Conservation (phyloP, 2,888 invertebrate species). For the Dolomedes plantarius region DNA sequence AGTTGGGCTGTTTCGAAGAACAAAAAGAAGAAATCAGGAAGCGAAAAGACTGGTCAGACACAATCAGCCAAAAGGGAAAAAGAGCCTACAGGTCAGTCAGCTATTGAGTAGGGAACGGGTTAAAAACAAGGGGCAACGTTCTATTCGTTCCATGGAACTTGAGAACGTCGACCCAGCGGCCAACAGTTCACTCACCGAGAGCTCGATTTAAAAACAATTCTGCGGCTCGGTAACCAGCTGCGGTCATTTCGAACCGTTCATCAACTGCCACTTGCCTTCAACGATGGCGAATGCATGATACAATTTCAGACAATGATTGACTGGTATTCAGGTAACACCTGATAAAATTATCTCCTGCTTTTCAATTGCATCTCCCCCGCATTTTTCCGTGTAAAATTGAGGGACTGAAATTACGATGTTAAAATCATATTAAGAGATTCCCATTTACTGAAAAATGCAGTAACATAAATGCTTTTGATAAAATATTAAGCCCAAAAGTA, state of each 20-base stretch:
- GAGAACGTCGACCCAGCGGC: slow-evolving; percentile 1
- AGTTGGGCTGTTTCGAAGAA: neutral
- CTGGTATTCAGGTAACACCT: too few relatives aligned
- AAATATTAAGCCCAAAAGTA: too few relatives aligned
- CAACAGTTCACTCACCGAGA: slow-evolving; percentile 4
- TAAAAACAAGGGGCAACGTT: slow-evolving; percentile 1
- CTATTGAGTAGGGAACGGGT: slow-evolving; percentile 9
- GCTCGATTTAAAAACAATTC: neutral
- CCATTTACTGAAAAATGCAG: too few relatives aligned
- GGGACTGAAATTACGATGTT: too few relatives aligned
- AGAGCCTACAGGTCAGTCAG: neutral
- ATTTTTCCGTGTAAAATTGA: too few relatives aligned
- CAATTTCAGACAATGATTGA: too few relatives aligned
- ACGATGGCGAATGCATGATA: too few relatives aligned
- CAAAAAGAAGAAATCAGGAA: neutral
- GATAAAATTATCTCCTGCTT: too few relatives aligned
- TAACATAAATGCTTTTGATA: too few relatives aligned
- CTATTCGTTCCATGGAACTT: neutral
- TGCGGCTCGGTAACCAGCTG: neutral
- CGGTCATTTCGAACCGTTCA: neutral
- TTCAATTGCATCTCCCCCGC: too few relatives aligned
- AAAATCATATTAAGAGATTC: too few relatives aligned
- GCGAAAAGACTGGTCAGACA: slow-evolving; percentile 8
- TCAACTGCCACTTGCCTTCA: too few relatives aligned
- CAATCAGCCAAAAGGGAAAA: neutral